Evolutionary conservation across 1,140 invertebrate genomes (phyloP), one percentile per base, ranked within the genome.

Genomic region (Leptinotarsa lineolata): DNA sequence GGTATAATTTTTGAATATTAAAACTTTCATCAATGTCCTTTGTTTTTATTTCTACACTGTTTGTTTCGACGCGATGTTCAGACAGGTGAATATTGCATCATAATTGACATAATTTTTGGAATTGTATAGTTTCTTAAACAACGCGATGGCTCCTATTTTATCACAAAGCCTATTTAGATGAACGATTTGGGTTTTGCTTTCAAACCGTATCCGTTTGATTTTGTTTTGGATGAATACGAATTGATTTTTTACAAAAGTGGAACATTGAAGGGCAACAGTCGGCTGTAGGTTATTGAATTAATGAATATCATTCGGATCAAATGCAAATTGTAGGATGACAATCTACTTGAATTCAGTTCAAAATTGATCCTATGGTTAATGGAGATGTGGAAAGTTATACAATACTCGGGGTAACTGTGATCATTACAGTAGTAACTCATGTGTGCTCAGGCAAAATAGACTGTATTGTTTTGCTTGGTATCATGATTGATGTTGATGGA

Each of bases 401-500:
- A 54, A 54, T 54, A 54, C 48, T 54, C 48, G 48, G 16, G 30
- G 30, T 39, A 39, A 39, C 30, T 39, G 8, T 54, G 16, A 54
- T 54, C 48, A 54, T 54, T 54, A 54, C 48, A 54, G 15, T 54
- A 18, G 16, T 54, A 54, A 54, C 48, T 54, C 15, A 54, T 54
- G 48, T 54, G 48, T 54, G 48, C 48, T 54, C 48, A 18, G 15
- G 48, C 48, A 54, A 54, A 54, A 54, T 54, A 18, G 48, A 54
- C 15, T n/a, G 48, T 54, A 54, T 54, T 54, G 48, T 54, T 54
- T 6, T 15, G 48, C 15, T 54, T 54, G 16, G 48, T 54, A 54
- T 54, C 48, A 54, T 54, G 48, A 54, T 54, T 54, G 48, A 54
- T 54, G 48, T 54, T 54, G 48, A 54, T n/a, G 48, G 48, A 16